Evolutionary conservation across 1,140 invertebrate genomes (phyloP), one percentile per base, ranked within the genome.

Genomic region (Chionoecetes opilio): DNA sequence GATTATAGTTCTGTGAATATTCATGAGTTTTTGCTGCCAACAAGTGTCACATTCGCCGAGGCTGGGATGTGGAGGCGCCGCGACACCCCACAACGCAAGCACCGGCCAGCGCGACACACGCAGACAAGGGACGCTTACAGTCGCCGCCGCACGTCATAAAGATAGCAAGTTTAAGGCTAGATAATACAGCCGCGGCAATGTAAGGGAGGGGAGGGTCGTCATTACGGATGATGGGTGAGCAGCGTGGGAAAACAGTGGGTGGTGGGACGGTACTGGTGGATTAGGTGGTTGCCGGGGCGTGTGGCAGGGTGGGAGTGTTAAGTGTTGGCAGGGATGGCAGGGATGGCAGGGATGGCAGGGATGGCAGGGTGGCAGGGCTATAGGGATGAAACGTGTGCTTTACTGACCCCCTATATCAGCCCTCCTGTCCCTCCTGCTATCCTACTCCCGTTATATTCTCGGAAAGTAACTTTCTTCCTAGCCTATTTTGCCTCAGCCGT

Each of bases 211-310:
- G 46, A 17, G 46, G 46, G 21, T 9, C 21, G n/a, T 90, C 88
- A n/a, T 90, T 90, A 53, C 0, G 88, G 41, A 31, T 53, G 88
- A 90, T 90, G 38, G 53, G 38, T 90, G 88, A 90, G 41, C 41
- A 90, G 41, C n/a, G 14, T 86, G 84, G 84, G 84, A 35, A 17
- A 53, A 17, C 46, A 53, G 84, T 35, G 84, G 84, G 32, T 34
- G 32, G 29, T 14, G 31, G 88, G 88, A 29, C n/a, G 32, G 88
- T 53, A 11, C 9, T 53, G 41, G 38, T 90, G 38, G n/a, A 29
- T 26, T 41, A 31, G 84, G 84, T 34, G 84, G 11, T 1, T 86
- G 84, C 21, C 63, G 21, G 63, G n/a, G 84, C 14, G n/a, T 86
- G 32, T 86, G 29, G 17, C 84, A 34, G 63, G 63, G 11, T 75